phyloP scores from a whole-genome alignment of 2,113 vertebrate species.

The Tamias sibiricus region DNA sequence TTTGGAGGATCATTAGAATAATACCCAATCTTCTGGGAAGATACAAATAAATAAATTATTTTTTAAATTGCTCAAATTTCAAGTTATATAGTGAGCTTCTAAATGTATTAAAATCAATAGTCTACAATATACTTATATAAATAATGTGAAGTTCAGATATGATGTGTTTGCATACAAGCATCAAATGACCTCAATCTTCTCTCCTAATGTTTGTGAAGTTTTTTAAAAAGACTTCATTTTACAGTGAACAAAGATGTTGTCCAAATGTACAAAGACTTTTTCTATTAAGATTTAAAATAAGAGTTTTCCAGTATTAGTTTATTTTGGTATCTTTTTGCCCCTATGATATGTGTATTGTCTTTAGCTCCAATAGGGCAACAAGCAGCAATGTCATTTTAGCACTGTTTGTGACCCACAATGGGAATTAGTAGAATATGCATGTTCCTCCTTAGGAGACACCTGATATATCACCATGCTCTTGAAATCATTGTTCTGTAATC shows the following conservation, averaged over 20 bases:
- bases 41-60: neutral
- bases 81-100: neutral
- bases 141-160: neutral
- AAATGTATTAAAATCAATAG: neutral
- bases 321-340: neutral
- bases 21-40: neutral
- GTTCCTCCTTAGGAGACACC: rapidly evolving
- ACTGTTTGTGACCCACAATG: neutral
- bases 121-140: neutral
- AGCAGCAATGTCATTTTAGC: neutral
- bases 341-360: neutral
- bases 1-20: neutral
- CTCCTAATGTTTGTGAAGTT: neutral
- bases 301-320: neutral
- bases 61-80: neutral
- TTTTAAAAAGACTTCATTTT: neutral
- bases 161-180: neutral
- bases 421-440: neutral
- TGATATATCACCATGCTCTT: neutral
- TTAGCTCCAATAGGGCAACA: neutral
- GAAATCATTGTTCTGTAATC: neutral
- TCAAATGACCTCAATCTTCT: neutral
- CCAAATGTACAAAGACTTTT: neutral
- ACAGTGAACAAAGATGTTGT: neutral
- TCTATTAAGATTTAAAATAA: neutral